These are phyloP conservation scores for Myiopsitta monachus DNA, from an alignment of 2,113 vertebrate genomes.

Conservation along the genomic window DNA sequence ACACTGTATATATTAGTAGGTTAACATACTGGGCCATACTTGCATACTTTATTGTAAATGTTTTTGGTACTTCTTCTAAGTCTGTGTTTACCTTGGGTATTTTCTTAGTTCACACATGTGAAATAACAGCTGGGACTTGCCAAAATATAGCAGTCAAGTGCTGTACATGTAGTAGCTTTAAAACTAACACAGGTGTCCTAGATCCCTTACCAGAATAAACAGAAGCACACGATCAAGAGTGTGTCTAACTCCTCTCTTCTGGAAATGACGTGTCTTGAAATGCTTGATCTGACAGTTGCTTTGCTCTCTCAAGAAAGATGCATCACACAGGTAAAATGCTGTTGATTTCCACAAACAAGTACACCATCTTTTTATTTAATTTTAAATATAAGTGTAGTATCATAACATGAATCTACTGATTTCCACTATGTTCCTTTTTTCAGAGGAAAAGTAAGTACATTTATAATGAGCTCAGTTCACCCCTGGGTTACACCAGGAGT, in stretches of 20 bases:
- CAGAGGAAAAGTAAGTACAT: not conserved
- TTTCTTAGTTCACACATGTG: slow-evolving; percentile 70
- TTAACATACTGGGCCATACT: slow-evolving; percentile 54
- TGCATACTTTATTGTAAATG: slow-evolving; percentile 64
- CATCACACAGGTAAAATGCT: not conserved
- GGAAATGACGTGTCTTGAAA: slow-evolving; percentile 24
- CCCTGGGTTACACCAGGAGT: slow-evolving; percentile 19
- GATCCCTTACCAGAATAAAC: slow-evolving; percentile 62
- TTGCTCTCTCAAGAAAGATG: slow-evolving; percentile 13
- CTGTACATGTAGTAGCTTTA: slow-evolving; percentile 61
- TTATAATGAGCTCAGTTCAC: slow-evolving; percentile 24
- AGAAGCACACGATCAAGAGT: slow-evolving; percentile 64
- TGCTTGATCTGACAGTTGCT: slow-evolving; percentile 24
- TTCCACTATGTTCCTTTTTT: not conserved
- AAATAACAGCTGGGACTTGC: slow-evolving; percentile 71
- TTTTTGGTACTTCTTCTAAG: slow-evolving; percentile 66
- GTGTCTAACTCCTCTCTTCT: slow-evolving; percentile 39
- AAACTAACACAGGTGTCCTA: slow-evolving; percentile 74
- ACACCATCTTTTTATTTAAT: not conserved
- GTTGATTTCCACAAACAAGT: not conserved
- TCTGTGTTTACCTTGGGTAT: slow-evolving; percentile 69
- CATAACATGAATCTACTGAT: not conserved
- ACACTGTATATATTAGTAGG: slow-evolving; percentile 48
- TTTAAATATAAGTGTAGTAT: not conserved
- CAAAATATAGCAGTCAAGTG: slow-evolving; percentile 57